Base-by-base conservation (phyloP, 2,888 invertebrate genomes). In the Dasysyrphus tricinctus region DNA sequence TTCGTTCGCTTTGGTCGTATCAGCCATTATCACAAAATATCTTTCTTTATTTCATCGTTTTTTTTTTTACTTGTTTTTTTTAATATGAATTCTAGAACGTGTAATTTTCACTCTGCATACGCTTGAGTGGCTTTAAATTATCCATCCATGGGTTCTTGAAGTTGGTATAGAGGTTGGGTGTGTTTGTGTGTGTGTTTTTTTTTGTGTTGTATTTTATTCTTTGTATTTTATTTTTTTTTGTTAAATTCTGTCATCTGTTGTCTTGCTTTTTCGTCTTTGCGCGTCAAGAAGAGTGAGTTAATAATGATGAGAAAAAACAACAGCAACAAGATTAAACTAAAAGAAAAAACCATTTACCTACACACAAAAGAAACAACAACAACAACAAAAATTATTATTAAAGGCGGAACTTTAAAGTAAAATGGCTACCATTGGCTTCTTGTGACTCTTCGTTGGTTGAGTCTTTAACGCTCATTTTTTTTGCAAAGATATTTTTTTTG, bases 41-140 rank as follows among this genome's bases (percentile, higher is more conserved):
- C 72, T 72, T 57, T 57, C 32, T 57, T 42, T 24, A 11, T 81
- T 42, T 47, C 24, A 5, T 69, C 44, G 24, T 24, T 59, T 77
- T 24, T 32, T 42, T 77, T 44, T 72, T n/a, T n/a, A n/a, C 65
- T 2, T 59, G 54, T 61, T 54, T 24, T 24, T 24, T 24, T 24
- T 24, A 24, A 24, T 69, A 37, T 39, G n/a, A 61, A 65, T 51
- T 49, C 34, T 37, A 72, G 72, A 82, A 82, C 75, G 78, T 37
- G 57, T 86, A 86, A 82, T 86, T 86, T 86, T 86, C 86, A 86
- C 86, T 82, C 86, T 82, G 86, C 82, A 79, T 86, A 86, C 86
- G 86, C 86, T 86, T 86, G 65, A 81, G 70, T 86, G 86, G 75
- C 47, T 82, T 78, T 79, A 86, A 82, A 82, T 86, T 82, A 86